Conservation (phyloP, 2,888 invertebrate species). For the Chalcis sispes region DNA sequence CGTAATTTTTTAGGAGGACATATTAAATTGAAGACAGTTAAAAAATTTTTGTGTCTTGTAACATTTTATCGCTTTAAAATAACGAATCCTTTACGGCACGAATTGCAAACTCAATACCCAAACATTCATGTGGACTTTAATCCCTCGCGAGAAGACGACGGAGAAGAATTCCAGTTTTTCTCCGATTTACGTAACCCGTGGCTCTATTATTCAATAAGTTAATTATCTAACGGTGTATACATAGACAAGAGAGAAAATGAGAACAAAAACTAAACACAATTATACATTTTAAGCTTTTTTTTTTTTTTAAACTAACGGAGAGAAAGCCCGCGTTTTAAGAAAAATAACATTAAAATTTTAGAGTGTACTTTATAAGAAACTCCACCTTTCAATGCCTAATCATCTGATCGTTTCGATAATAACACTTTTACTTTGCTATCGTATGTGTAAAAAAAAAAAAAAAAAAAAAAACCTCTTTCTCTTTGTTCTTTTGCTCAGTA, state of each 20-base stretch:
- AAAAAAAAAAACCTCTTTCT: too few species aligned
- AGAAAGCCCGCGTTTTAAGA: constrained; percentile 30
- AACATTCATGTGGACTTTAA: not conserved
- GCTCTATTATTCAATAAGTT: constrained; percentile 25
- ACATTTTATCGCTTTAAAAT: not conserved
- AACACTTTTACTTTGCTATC: too few species aligned
- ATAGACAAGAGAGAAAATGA: too few species aligned
- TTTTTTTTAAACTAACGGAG: too few species aligned
- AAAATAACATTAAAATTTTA: constrained; percentile 11
- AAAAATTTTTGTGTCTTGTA: not conserved
- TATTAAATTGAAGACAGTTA: not conserved
- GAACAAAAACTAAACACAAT: not conserved
- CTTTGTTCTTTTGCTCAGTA: too few species aligned
- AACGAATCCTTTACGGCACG: not conserved
- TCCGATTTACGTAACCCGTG: not conserved
- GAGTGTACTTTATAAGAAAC: not conserved
- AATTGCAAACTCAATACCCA: not conserved
- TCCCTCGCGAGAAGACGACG: not conserved
- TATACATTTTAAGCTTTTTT: not conserved
- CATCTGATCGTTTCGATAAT: not conserved
- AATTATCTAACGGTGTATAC: constrained; percentile 26
- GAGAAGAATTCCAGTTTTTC: not conserved
- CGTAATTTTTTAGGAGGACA: too few species aligned
- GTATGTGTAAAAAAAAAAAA: too few species aligned
- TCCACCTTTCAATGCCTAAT: constrained; percentile 3